Evolutionary conservation across 2,113 vertebrate genomes (phyloP).

Genomic region (Passer domesticus): DNA sequence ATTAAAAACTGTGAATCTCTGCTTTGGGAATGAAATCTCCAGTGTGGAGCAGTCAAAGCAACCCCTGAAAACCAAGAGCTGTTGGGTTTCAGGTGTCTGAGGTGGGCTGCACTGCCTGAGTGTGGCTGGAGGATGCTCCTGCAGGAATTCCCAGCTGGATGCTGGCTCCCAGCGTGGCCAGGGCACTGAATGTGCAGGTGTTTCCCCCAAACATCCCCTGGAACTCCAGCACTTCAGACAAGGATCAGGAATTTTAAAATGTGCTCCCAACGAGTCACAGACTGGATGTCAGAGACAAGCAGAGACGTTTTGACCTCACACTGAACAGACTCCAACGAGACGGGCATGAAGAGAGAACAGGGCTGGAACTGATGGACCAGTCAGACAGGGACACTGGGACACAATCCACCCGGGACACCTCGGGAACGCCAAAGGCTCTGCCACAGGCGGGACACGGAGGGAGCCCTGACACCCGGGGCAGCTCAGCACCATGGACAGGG

Average conservation of each 20-base stretch:
- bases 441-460: background rate
- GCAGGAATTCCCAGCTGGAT: background rate
- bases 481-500: background rate
- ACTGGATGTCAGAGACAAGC: background rate
- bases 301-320: background rate
- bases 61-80: background rate
- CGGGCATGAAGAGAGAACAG: rapidly evolving
- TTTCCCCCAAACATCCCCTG: background rate
- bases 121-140: background rate
- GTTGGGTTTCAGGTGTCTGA: background rate
- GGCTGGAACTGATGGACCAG: background rate
- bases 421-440: background rate
- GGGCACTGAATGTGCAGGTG: background rate
- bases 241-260: background rate
- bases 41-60: background rate
- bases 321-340: background rate
- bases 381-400: background rate
- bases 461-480: background rate
- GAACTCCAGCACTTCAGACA: background rate
- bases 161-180: background rate
- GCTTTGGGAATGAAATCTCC: background rate
- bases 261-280: background rate
- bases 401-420: background rate
- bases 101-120: background rate
- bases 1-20: background rate